These are phyloP conservation scores for Anthophora plumipes DNA, from an alignment of 2,888 invertebrate species.

Conservation along the genomic window DNA sequence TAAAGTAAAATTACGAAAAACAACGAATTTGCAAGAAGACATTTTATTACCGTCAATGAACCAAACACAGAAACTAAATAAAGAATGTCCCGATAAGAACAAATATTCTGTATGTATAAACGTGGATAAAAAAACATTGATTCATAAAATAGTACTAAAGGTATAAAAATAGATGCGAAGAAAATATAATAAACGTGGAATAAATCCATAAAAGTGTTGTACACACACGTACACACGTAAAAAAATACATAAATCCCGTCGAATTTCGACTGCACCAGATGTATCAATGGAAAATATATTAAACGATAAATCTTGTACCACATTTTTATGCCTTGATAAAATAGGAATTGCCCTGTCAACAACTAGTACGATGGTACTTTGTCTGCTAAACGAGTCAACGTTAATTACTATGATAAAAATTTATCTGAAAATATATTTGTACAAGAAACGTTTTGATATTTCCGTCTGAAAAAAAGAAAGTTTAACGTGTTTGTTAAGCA, in stretches of 20 bases:
- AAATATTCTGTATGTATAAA: too few species aligned
- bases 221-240: not conserved
- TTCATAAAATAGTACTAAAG: not conserved
- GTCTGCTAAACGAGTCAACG: too few species aligned
- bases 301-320: constrained; percentile 3
- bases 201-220: constrained; percentile 2
- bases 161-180: not conserved
- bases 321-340: constrained; percentile 4
- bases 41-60: too few species aligned
- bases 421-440: not conserved
- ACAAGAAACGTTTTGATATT: too few species aligned
- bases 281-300: not conserved
- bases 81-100: too few species aligned
- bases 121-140: not conserved
- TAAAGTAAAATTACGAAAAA: not conserved
- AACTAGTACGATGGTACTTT: not conserved
- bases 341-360: not conserved
- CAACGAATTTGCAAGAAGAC: not conserved
- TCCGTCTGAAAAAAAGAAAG: too few species aligned
- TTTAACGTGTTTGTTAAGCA: too few species aligned
- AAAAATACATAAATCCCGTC: not conserved
- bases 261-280: not conserved
- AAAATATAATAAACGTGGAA: not conserved
- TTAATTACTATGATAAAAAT: too few species aligned
- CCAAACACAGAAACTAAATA: not conserved